Conservation (phyloP, 2,113 vertebrate genomes). For the Lophius piscatorius region DNA sequence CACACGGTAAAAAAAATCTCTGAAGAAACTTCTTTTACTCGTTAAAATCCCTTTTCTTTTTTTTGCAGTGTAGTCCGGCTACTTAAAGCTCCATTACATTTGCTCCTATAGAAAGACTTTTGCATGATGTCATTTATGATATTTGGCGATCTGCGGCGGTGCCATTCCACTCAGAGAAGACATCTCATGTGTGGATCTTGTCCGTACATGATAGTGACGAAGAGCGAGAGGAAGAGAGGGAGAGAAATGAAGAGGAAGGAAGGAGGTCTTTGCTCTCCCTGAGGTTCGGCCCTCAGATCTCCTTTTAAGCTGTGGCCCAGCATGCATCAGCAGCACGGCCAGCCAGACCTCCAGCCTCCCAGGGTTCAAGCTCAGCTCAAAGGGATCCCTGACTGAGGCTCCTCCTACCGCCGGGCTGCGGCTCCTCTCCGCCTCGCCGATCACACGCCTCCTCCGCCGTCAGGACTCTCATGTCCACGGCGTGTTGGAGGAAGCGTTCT, state of each 20-base stretch:
- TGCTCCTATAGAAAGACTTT: no score
- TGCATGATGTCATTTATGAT: no score
- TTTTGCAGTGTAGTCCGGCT: no score
- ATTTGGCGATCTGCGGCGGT: no score
- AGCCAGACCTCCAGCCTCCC: conserved; percentile 63
- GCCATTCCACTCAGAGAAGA: no score
- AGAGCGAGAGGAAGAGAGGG: conserved; percentile 1
- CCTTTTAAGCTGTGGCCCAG: conserved; percentile 71
- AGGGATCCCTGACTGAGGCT: conserved; percentile 61
- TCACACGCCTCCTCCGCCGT: conserved; percentile 53
- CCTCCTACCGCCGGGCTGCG: conserved; percentile 44
- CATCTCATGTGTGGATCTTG: no score
- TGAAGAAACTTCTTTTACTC: no score
- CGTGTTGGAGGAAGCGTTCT: conserved; percentile 75
- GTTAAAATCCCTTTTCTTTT: no score
- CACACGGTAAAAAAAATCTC: no score
- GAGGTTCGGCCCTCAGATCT: conserved; percentile 67
- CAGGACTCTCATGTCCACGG: conserved; percentile 69
- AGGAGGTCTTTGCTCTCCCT: conserved; percentile 55
- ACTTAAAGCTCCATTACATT: neutral
- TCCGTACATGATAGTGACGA: conserved; percentile 15
- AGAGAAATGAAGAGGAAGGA: conserved; percentile 52
- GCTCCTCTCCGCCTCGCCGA: conserved; percentile 68
- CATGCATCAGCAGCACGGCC: conserved; percentile 64
- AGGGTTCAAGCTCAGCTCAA: conserved; percentile 63